Evolutionary conservation across 2,113 vertebrate species (phyloP), one percentile per base, ranked within the genome.

Genomic region (Anolis carolinensis): DNA sequence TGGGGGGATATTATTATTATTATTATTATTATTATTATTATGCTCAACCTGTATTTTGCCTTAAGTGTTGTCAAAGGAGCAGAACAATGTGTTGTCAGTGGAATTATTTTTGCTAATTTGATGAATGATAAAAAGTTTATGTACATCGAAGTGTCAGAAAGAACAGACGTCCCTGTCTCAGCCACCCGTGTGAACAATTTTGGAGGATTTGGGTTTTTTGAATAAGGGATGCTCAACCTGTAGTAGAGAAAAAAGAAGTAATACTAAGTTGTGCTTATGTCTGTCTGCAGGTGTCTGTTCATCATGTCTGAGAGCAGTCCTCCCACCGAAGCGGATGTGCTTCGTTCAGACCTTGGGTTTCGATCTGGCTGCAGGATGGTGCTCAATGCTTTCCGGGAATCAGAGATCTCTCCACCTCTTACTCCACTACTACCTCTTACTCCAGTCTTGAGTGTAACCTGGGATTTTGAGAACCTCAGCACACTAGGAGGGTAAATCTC

Each of bases 401-500:
- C 75, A 83, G 90, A 95, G 5, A 5, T 63, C 63, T 95, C 94
- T 8, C 87, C 95, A 75, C 86, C 88, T 36, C 70, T 79, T 81
- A 92, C 87, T 79, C 84, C 91, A 65, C 92, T 91, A 39, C 70
- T 75, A 3, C 90, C 90, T 23, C 55, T 86, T 65, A 95, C 94
- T 21, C 93, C 95, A 5, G 14, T 93, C 80, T 80, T 87, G 65
- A 88, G 85, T 83, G 75, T 92, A 14, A 82, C 89, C 23, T 79
- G 68, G 65, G 93, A 93, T 84, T 94, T 93, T 72, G 88, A 88
- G 85, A 93, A 93, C 79, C 71, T 94, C 36, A 93, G 92, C 87
- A 78, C 93, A 74, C 91, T 91, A 63, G 93, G 87, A 74, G 92
- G 94, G 96, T 97, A 94, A 94, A 74, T 87, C n/a, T n/a, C n/a